Evolutionary conservation across 2,888 invertebrate genomes (phyloP).

Genomic region (Tetropium fuscum): DNA sequence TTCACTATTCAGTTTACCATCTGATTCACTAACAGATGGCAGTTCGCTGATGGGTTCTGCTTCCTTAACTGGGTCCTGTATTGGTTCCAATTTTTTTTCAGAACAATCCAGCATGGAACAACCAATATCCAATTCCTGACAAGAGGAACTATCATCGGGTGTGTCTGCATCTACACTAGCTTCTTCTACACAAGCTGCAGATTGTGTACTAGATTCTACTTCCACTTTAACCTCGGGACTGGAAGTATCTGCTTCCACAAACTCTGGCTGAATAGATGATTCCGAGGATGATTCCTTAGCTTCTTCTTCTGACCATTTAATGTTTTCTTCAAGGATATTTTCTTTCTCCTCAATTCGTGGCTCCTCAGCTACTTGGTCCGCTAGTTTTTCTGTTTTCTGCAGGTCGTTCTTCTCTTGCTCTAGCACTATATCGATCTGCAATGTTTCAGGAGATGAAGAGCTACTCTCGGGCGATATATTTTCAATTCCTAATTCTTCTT

Average conservation of each 20-base stretch:
- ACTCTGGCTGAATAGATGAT: not conserved
- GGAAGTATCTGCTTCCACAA: not conserved
- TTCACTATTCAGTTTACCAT: slow-evolving; percentile 22
- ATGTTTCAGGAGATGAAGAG: slow-evolving; percentile 38
- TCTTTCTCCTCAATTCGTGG: slow-evolving; percentile 27
- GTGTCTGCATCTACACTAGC: not conserved
- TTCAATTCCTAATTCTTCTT: slow-evolving; percentile 35
- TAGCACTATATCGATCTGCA: slow-evolving; percentile 17
- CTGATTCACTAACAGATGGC: not conserved
- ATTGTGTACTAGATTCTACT: not conserved
- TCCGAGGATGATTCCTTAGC: not conserved
- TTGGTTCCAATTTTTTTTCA: not conserved
- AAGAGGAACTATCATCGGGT: not conserved
- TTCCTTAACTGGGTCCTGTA: slow-evolving; percentile 6
- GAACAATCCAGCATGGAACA: not conserved
- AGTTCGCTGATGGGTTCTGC: slow-evolving; percentile 2
- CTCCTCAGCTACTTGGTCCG: not conserved
- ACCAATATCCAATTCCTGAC: not conserved
- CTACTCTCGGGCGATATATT: slow-evolving; percentile 44
- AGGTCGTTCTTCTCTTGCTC: slow-evolving; percentile 13
- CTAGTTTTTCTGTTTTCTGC: slow-evolving; percentile 3
- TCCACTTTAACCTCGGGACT: not conserved
- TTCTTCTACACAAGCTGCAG: not conserved
- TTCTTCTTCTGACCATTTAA: not conserved
- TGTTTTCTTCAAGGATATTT: not conserved